Percentiles rank a stretch among this genome's conserved stretches.
Conservation (phyloP, 2,888 invertebrate genomes). For the Philaethria dido region DNA sequence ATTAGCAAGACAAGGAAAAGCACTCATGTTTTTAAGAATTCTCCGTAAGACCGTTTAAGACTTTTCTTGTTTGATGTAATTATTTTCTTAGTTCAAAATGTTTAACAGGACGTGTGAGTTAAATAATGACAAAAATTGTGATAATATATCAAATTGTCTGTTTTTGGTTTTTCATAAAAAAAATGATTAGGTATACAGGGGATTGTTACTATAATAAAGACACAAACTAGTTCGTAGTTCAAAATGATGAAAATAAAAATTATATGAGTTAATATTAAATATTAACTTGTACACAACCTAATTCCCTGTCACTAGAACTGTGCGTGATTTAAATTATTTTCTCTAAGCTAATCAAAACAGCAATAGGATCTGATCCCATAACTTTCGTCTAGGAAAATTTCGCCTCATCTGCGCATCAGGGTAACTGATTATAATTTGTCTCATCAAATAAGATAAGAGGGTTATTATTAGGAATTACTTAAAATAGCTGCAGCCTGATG, state of each 20-base stretch:
- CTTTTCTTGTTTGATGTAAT: slow-evolving; percentile 33
- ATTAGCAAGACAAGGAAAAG: slow-evolving; percentile 41
- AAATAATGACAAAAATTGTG: neutral
- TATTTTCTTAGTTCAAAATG: slow-evolving; percentile 38
- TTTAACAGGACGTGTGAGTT: slow-evolving; percentile 26
- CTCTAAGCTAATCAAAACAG: too few relatives aligned
- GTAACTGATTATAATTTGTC: slow-evolving; percentile 35
- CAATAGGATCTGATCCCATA: neutral
- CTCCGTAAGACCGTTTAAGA: slow-evolving; percentile 23
- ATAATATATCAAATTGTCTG: neutral
- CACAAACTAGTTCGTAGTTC: too few relatives aligned
- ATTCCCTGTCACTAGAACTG: too few relatives aligned
- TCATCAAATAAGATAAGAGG: slow-evolving; percentile 45
- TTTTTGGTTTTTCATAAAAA: too few relatives aligned
- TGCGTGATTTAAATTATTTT: too few relatives aligned
- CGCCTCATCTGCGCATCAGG: neutral
- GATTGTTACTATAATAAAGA: too few relatives aligned
- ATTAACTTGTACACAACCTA: too few relatives aligned
- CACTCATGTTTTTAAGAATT: slow-evolving; percentile 38
- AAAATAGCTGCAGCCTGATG: slow-evolving; percentile 60
- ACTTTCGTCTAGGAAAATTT: neutral
- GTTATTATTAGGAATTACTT: slow-evolving; percentile 54
- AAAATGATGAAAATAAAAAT: too few relatives aligned
- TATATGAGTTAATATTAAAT: too few relatives aligned
- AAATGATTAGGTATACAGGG: too few relatives aligned